Base-by-base conservation (phyloP, 2,113 vertebrate genomes). In the Garra rufa region DNA sequence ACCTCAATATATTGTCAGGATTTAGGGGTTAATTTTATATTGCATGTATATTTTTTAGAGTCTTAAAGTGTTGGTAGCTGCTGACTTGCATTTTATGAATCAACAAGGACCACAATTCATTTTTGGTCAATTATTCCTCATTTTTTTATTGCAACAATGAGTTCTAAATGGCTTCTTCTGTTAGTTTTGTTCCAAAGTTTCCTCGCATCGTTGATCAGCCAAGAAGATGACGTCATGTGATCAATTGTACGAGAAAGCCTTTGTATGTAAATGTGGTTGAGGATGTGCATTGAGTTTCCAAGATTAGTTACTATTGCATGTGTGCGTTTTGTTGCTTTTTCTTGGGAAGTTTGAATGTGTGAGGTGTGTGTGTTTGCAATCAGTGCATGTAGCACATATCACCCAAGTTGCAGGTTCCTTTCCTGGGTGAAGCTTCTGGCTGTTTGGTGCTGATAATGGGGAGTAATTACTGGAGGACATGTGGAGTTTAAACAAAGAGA, bases 361-460 rank as follows among this genome's bases (percentile, higher is more conserved):
- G 15, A 48, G 74, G 65, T 44, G 63, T 71, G n/a, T n/a, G 46
- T 79, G 44, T 73, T 65, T 15, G 9, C n/a, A 50, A 38, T 76
- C 21, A 38, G 19, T 69, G n/a, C 61, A 15, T 84, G 17, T 6
- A 52, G 38, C 21, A 38, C 55, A 28, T 76, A 87, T 85, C 83
- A 43, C 8, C 65, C 26, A 67, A 30, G 46, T n/a, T 52, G 43
- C 50, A 85, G 67, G 59, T 65, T 75, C 55, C 34, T 38, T 78
- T 75, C 46, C 26, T 74, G 87, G 57, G 15, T 17, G 63, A 59
- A 65, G 38, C 43, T 86, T 63, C 48, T 70, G 41, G 85, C 81
- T 88, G 87, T 75, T 86, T 50, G 34, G 43, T 55, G 70, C 67
- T 84, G 89, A 89, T 87, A 89, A 85, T 84, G 81, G 21, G 13